A percentile compares a stretch with the other conserved stretches of the same genome.
These are phyloP conservation scores for Neodiprion virginianus DNA, from an alignment of 1,140 invertebrate genomes.

Conservation along the genomic window DNA sequence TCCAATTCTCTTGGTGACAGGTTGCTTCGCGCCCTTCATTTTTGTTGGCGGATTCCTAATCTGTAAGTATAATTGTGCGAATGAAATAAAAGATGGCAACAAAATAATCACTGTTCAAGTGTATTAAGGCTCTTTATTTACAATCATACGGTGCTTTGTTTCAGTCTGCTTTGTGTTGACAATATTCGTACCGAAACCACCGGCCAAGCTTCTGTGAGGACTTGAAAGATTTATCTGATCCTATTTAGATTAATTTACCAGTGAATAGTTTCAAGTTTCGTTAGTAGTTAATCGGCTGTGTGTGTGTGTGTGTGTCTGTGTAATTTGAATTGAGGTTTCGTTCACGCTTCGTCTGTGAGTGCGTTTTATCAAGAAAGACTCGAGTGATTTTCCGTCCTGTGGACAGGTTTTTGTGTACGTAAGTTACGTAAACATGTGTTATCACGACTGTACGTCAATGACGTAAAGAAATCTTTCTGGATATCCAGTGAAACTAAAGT, in stretches of 20 bases:
- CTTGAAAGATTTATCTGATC: neutral
- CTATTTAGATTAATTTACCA: neutral
- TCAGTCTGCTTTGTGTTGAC: constrained; percentile 43
- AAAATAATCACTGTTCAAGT: constrained; percentile 3
- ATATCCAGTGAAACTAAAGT: no score
- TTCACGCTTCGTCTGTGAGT: neutral
- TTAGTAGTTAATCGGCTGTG: neutral
- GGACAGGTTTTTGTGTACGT: no score
- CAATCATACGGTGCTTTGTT: constrained; percentile 18
- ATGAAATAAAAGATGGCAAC: neutral
- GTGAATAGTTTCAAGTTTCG: neutral
- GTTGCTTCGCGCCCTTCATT: constrained; percentile 25
- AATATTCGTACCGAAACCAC: constrained; percentile 38
- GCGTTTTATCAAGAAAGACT: neutral
- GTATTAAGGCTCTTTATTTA: neutral
- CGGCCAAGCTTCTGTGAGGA: neutral
- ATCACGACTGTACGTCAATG: no score
- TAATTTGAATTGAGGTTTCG: neutral
- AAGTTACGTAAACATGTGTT: no score
- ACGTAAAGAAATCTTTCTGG: no score
- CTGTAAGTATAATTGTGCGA: neutral
- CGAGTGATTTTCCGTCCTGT: no score
- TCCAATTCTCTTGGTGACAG: constrained; percentile 31
- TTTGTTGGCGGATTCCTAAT: neutral
- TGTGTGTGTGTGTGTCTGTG: no score